Evolutionary conservation across 2,797 vertebrate species (phyloP).

Genomic region (Harpagifer antarcticus): DNA sequence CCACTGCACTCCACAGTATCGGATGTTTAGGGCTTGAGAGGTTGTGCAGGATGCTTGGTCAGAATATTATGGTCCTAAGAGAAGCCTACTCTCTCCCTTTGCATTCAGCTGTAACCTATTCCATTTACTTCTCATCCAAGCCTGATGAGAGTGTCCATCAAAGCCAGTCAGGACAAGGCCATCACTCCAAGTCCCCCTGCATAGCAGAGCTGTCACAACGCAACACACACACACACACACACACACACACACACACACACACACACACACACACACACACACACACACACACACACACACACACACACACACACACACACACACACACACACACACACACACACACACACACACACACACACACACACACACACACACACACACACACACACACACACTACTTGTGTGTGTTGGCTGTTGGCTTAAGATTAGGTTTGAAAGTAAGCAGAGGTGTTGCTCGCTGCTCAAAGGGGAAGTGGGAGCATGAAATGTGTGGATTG

Average conservation of each 20-base stretch:
- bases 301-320: no score
- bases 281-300: no score
- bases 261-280: no score
- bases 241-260: no score
- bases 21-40: not conserved
- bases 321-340: no score
- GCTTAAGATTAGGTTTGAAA: slow-evolving; percentile 47
- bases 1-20: slow-evolving; percentile 6
- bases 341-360: no score
- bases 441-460: slow-evolving; percentile 35
- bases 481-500: slow-evolving; percentile 50
- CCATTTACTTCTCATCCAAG: slow-evolving; percentile 71
- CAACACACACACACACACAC: no score
- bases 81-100: slow-evolving; percentile 53
- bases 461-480: slow-evolving; percentile 39
- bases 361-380: no score
- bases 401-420: slow-evolving; percentile 19
- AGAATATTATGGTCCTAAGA: slow-evolving; percentile 52
- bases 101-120: slow-evolving; percentile 55
- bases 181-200: slow-evolving; percentile 28
- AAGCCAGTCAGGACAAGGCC: slow-evolving; percentile 55
- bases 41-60: slow-evolving; percentile 15
- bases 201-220: slow-evolving; percentile 44
- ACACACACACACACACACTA: no score
- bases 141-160: slow-evolving; percentile 72